Base-by-base conservation (phyloP, 1,140 invertebrate species). In the Cydia fagiglandana region DNA sequence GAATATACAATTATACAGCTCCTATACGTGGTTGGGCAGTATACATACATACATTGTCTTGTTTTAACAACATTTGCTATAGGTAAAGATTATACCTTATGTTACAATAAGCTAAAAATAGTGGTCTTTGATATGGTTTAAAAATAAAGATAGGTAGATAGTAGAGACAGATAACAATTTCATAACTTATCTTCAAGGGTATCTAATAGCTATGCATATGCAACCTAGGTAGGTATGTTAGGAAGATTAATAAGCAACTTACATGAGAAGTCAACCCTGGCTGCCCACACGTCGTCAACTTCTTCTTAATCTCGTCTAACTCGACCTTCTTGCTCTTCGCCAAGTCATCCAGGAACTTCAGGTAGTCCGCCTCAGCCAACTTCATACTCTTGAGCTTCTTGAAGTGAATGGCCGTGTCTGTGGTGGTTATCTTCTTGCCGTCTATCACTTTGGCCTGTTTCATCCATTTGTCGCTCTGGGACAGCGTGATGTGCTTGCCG, bases 391-490 rank as follows among this genome's bases (percentile, higher is more conserved):
- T 98, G 76, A 97, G 95, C 86, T 97, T 97, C 88, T 97, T 98
- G 88, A 98, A 98, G 85, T 96, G 95, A 64, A 98, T 98, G 38
- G 96, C 97, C 0, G 97, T 98, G 83, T 98, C 97, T 2, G 97
- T 98, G 9, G 97, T 97, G 0, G 97, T 97, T 76, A 98, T 96
- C 82, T 96, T 97, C 90, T 98, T 98, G 0, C 95, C 96, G 81
- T 98, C 97, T 73, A 98, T 97, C n/a, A 98, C 96, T 86, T 86
- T 92, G 4, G 98, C 97, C 87, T 98, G 97, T 82, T 98, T 98
- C 95, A 98, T 97, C 97, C 98, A 98, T 90, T 98, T 98, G 90
- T 98, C 97, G 83, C 96, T 97, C 87, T 98, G 97, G 24, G 96
- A 97, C 1, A 98, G 90, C 0, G 97, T 98, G 73, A 98, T 97